These are phyloP conservation scores for Lasioglossum albipes DNA, from an alignment of 1,140 invertebrate species.

Conservation along the genomic window DNA sequence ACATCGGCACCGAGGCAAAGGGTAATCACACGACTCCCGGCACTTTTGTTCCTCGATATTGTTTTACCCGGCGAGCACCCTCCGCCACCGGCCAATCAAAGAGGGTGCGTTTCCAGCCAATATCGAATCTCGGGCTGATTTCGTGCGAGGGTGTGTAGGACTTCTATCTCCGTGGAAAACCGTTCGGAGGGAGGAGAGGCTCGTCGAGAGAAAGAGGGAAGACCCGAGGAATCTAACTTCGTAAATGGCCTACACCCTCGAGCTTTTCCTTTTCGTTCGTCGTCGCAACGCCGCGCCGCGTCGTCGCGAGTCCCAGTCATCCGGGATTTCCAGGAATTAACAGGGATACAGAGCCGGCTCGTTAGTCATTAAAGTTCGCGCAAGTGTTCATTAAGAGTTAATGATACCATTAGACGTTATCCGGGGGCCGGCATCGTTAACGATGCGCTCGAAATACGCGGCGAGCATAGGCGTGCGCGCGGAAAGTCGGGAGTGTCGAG, in stretches of 20 bases:
- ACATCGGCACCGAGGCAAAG: too few relatives aligned
- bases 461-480: not conserved
- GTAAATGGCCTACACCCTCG: not conserved
- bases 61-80: conserved; percentile 48
- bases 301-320: not conserved
- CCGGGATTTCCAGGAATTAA: conserved; percentile 33
- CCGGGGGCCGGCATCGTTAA: conserved; percentile 33
- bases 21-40: conserved; percentile 18
- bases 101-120: conserved; percentile 26
- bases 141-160: not conserved
- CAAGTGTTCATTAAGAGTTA: conserved; percentile 62
- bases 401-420: conserved; percentile 58
- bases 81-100: conserved; percentile 49
- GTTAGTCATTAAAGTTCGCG: conserved; percentile 55
- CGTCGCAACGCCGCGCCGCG: too few relatives aligned
- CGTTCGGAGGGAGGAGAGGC: not conserved
- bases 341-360: conserved; percentile 41
- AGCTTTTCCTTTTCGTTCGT: conserved; percentile 10
- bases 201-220: not conserved
- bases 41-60: conserved; percentile 45
- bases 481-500: not conserved
- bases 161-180: not conserved
- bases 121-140: conserved; percentile 35
- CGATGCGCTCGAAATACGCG: conserved; percentile 15
- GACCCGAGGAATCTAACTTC: not conserved